A percentile compares a stretch with the other conserved stretches of the same genome.
These are phyloP conservation scores for Hipparchia semele DNA, from an alignment of 2,888 invertebrate species.

Conservation along the genomic window DNA sequence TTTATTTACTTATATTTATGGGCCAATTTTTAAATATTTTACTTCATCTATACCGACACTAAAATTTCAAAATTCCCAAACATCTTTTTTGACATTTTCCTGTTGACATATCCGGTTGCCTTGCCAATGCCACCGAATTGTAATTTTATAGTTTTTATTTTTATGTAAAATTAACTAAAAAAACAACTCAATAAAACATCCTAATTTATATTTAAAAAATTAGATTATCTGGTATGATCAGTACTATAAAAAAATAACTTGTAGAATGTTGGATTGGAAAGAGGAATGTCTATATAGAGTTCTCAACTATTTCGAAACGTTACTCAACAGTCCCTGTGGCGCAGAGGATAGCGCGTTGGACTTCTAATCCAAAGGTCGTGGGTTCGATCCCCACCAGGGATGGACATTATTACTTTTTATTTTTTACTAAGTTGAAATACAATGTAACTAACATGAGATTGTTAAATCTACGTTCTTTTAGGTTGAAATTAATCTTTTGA, in stretches of 20 bases:
- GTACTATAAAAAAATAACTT: neutral
- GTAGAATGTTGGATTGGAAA: neutral
- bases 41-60: constrained; percentile 46
- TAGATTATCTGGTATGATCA: neutral
- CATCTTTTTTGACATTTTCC: constrained; percentile 49
- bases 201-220: neutral
- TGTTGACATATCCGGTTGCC: constrained; percentile 62
- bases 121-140: constrained; percentile 41
- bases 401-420: neutral
- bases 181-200: neutral
- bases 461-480: no score
- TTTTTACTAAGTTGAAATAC: neutral
- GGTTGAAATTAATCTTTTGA: no score
- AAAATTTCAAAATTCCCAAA: constrained; percentile 73
- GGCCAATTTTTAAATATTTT: neutral
- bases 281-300: neutral
- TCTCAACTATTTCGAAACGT: constrained; percentile 20
- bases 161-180: neutral
- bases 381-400: constrained; percentile 89
- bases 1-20: constrained; percentile 16
- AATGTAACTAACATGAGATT: no score
- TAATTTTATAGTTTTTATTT: neutral
- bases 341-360: constrained; percentile 95
- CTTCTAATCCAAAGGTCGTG: constrained; percentile 96
- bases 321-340: constrained; percentile 87